phyloP scores from a whole-genome alignment of 2,113 vertebrate species.

The Podarcis cretensis region DNA sequence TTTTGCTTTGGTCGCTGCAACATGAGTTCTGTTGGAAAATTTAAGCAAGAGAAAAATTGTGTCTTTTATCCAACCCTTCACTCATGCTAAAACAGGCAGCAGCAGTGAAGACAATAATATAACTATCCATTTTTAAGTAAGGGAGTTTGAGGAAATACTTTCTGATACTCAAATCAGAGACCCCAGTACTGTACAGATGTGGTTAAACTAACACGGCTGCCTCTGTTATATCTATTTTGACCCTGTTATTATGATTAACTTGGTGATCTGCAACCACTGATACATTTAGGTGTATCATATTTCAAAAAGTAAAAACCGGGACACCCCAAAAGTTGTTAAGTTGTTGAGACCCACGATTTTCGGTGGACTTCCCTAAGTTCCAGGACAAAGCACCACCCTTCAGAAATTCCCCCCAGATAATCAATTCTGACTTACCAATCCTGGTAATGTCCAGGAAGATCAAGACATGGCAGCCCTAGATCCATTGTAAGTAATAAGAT shows the following conservation, averaged over 20 bases:
- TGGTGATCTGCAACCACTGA: not conserved
- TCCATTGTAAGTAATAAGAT: not conserved
- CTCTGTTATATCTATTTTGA: not conserved
- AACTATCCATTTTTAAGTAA: not conserved
- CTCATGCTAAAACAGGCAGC: not conserved
- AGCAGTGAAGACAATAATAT: too few relatives aligned
- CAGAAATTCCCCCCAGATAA: too few relatives aligned
- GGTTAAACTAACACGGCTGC: not conserved
- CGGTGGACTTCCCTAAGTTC: too few relatives aligned
- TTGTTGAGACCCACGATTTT: too few relatives aligned
- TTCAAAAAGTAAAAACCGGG: too few relatives aligned
- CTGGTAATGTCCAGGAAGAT: too few relatives aligned
- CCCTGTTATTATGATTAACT: not conserved
- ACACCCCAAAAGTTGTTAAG: too few relatives aligned
- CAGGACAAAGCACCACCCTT: too few relatives aligned
- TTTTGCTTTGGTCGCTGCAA: not conserved
- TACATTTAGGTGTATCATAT: too few relatives aligned
- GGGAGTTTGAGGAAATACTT: not conserved
- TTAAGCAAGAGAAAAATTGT: accelerated
- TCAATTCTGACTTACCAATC: too few relatives aligned
- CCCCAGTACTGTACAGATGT: not conserved
- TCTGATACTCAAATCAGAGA: not conserved
- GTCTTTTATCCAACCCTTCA: too few relatives aligned
- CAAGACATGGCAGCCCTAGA: too few relatives aligned
- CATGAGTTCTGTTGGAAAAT: constrained; percentile 4